Percentiles rank a stretch among this genome's conserved stretches.
phyloP scores from a whole-genome alignment of 2,797 vertebrate genomes.

The Smutsia temminckii region DNA sequence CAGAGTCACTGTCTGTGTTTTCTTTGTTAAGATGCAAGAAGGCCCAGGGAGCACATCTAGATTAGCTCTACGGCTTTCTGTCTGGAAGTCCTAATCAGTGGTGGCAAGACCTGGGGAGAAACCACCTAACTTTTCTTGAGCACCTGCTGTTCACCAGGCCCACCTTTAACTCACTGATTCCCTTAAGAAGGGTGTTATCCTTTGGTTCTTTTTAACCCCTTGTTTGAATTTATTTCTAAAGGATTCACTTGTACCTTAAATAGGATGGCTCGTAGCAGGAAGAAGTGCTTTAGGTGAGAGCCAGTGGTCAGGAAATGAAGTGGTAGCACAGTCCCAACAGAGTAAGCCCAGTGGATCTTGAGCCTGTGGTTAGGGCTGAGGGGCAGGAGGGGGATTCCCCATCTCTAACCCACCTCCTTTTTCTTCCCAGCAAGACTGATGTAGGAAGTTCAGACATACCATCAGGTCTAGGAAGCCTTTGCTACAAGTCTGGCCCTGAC shows the following conservation, averaged over 20 bases:
- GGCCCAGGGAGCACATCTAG: not conserved
- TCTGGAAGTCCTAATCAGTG: not conserved
- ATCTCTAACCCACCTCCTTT: not conserved
- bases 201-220: not conserved
- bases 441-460: not conserved
- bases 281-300: not conserved
- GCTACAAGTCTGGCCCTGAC: not conserved
- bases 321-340: not conserved
- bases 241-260: not conserved
- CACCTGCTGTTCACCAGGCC: not conserved
- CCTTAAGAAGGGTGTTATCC: not conserved
- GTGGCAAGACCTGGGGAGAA: not conserved
- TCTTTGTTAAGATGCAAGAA: not conserved
- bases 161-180: not conserved
- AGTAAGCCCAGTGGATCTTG: too few relatives aligned
- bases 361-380: not conserved
- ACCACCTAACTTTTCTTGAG: not conserved
- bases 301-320: not conserved
- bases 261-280: not conserved
- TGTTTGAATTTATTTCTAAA: conserved; percentile 23
- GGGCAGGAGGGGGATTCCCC: not conserved
- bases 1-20: not conserved
- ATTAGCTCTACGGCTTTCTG: not conserved
- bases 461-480: not conserved
- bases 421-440: not conserved